Base-by-base conservation (phyloP, 2,888 invertebrate species). In the Amphipyra berbera region DNA sequence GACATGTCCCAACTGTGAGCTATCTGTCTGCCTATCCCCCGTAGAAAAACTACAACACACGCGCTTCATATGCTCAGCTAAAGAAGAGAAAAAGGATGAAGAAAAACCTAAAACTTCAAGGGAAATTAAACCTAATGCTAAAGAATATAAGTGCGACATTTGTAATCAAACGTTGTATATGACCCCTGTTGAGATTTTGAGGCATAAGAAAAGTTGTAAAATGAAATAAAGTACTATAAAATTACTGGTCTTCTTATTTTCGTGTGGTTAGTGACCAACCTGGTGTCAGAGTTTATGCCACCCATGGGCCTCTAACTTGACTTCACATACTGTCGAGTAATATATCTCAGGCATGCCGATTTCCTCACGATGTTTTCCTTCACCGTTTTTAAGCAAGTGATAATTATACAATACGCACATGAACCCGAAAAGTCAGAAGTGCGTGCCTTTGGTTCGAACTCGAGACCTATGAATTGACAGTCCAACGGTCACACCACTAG, bases 161-260 rank as follows among this genome's bases (percentile, higher is more conserved):
- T 99, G 99, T 90, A 92, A 95, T 2, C 93, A 96, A 76, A 95
- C 95, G 6, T 89, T 98, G 61, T 95, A 96, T 79, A 91, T 98
- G 73, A 97, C 97, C 10, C 96, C 97, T 5, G 97, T 97, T 21
- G 98, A 99, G 87, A 97, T 98, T 86, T 95, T 99, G 68, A 97
- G 96, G 81, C 99, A 99, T 92, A 98, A 96, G 86, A 97, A 96
- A 82, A 93, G 90, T 76, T 96, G 96, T 89, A 88, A 88, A 72
- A 82, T 82, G 68, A 88, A 92, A 88, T 89, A 88, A 90, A 83
- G 3, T 44, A 33, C 49, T 8, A n/a, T 40, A 2, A 13, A 49
- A 12, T 53, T 13, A 37, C 27, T 45, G 8, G 21, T 49, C 12
- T 30, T 50, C 12, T 38, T 46, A 56, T 65, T 55, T 55, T 49